Percentiles rank a stretch among this genome's conserved stretches.
phyloP scores from a whole-genome alignment of 2,113 vertebrate species.

The Aleadryas rufinucha region DNA sequence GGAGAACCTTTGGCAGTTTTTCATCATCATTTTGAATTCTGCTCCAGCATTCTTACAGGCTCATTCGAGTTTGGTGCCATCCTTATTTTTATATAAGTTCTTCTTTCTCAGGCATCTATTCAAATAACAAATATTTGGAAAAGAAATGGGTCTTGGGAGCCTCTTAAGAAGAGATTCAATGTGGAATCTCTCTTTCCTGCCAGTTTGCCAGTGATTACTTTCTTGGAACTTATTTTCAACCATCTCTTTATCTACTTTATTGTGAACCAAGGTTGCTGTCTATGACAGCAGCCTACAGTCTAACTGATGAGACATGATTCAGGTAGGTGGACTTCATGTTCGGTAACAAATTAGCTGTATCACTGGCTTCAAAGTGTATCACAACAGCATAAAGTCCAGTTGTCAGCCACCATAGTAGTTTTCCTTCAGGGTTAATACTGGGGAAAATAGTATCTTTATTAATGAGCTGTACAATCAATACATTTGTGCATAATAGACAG shows the following conservation, averaged over 20 bases:
- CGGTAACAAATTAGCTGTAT: background rate
- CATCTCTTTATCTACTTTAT: background rate
- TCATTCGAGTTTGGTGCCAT: background rate
- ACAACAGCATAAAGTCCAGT: background rate
- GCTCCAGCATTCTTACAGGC: background rate
- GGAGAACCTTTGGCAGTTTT: background rate
- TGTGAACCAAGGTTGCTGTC: background rate
- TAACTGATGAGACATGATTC: background rate
- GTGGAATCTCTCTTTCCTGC: background rate
- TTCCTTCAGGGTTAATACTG: background rate
- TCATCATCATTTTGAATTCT: background rate
- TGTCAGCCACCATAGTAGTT: background rate
- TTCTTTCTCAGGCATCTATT: background rate
- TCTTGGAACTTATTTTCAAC: background rate
- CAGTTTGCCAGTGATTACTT: background rate
- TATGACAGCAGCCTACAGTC: background rate
- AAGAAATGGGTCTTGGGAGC: background rate
- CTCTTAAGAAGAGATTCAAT: background rate
- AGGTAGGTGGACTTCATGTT: background rate
- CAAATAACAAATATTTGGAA: background rate
- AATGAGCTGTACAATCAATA: background rate
- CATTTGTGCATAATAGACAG: background rate
- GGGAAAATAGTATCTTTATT: background rate
- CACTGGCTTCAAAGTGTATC: background rate
- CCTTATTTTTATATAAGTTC: background rate